Base-by-base conservation (phyloP, 2,113 vertebrate genomes). In the Peromyscus leucopus region DNA sequence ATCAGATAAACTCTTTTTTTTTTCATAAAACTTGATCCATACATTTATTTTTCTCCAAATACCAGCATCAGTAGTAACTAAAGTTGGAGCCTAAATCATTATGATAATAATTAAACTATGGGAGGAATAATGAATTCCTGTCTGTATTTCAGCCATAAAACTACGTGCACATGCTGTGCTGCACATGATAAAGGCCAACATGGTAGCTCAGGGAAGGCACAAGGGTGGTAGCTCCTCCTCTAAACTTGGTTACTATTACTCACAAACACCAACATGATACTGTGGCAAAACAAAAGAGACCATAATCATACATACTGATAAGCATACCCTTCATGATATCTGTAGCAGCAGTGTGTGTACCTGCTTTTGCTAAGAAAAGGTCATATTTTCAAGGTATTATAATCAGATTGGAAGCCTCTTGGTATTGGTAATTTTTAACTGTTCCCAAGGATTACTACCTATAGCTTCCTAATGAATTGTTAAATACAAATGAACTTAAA, bases 11-110 rank as follows among this genome's bases (percentile, higher is more conserved):
- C 39, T 28, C n/a, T 42, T 61, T 42, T 10, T 46, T 46, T 63
- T 16, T 65, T 85, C 39, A 5, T 63, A 65, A 85, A 42, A 63
- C 26, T 46, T 65, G 59, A 19, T 69, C 67, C 93, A n/a, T 57
- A 78, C 85, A 93, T 22, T 65, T 93, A 61, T 78, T 31, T 79
- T 93, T 85, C 51, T 63, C 55, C 88, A 85, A 90, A 89, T 55
- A 8, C 24, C 61, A 92, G 39, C 69, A 28, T 15, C 86, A 42
- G 28, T 94, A 91, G 33, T 51, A 92, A 75, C 48, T 65, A 36
- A 65, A 83, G 1, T 74, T 93, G 79, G n/a, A 74, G 21, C 74
- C 82, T 57, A 87, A 93, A 79, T 94, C 78, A 79, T 90, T 79
- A 51, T 31, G 94, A 57, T 2, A 92, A 1, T n/a, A 95, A 71